Base-by-base conservation (phyloP, 2,797 vertebrate species). In the Poeciliopsis infans region DNA sequence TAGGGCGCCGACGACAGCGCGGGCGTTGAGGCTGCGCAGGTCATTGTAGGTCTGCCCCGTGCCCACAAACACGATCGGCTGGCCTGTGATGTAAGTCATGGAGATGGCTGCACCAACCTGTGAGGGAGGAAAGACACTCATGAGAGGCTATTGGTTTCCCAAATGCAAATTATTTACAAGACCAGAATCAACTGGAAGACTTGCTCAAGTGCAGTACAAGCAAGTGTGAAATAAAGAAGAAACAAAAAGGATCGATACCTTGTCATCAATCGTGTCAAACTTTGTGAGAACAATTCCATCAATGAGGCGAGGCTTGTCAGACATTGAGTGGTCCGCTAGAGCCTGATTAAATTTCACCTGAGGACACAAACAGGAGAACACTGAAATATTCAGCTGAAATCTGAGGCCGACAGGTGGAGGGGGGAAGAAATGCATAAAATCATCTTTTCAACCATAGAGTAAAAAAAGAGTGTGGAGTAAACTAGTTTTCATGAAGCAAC, bases 341-440 rank as follows among this genome's bases (percentile, higher is more conserved):
- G 98, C 98, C 94, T 98, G 98, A 92, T 99, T 99, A 92, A 99
- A 99, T 92, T 99, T 99, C 28, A 99, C 98, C 98, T 99, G 88
- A 68, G 57, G 25, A 76, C 74, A 75, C 13, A 8, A 79, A 55
- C 57, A 57, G 28, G 2, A 31, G 10, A 78, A 18, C 66, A 31
- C 4, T 10, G 74, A 80, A 72, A 70, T 76, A 75, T 78, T 83
- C 20, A 51, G 25, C 8, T 20, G 41, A 39, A 77, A 84, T 75
- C 45, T 33, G 61, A 77, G 28, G 71, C 69, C 39, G 4, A 11
- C 43, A 39, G 2, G 39, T 84, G 55, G 61, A 72, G 79, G 75
- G 79, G 70, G 59, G 28, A 73, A 43, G 47, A 79, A 72, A 80
- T 73, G 73, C 47, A 78, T 2, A 31, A 53, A 51, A 16, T 2